Percentiles rank a stretch among this genome's conserved stretches.
Conservation (phyloP, 2,113 vertebrate species). For the Shinisaurus crocodilurus region DNA sequence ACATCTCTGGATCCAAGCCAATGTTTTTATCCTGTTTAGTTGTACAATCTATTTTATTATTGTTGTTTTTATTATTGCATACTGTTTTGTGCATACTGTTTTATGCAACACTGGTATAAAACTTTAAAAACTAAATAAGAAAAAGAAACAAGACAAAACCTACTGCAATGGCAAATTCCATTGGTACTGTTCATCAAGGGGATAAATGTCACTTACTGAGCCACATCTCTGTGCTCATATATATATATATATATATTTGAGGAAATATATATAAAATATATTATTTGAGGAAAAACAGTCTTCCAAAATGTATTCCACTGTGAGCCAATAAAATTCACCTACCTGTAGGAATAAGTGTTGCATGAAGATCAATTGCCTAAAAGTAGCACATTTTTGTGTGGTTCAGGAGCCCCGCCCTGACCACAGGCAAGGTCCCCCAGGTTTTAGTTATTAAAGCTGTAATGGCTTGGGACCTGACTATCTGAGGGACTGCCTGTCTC, state of each 20-base stretch:
- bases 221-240: not conserved
- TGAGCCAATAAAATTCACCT: not conserved
- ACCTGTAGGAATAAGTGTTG: not conserved
- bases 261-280: too few species aligned
- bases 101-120: not conserved
- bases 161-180: not conserved
- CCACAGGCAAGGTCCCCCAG: not conserved
- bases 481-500: too few species aligned
- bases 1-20: not conserved
- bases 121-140: not conserved
- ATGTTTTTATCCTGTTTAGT: not conserved
- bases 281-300: not conserved
- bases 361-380: not conserved
- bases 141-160: not conserved
- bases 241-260: too few species aligned
- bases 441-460: too few species aligned
- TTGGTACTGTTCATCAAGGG: not conserved
- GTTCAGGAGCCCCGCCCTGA: not conserved
- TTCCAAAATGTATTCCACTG: not conserved
- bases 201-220: not conserved
- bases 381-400: not conserved
- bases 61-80: not conserved
- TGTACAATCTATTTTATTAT: not conserved
- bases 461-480: too few species aligned
- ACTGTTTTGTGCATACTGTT: not conserved